Percentiles rank a stretch among this genome's conserved stretches.
Conservation (phyloP, 2,888 invertebrate species). For the Onchidella celtica region DNA sequence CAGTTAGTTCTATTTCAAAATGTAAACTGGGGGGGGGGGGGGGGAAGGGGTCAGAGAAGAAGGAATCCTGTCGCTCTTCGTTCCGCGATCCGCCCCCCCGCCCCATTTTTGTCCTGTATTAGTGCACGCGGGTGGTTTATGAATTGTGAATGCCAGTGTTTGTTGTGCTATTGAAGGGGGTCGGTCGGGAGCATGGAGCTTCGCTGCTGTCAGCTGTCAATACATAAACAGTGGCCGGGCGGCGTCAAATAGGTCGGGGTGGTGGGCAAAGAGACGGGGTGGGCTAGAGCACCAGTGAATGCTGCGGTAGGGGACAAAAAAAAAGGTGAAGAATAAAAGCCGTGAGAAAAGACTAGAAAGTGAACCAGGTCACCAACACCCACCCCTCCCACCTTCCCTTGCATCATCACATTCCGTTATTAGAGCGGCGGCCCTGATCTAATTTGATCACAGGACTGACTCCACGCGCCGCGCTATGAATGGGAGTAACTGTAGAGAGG, state of each 20-base stretch:
- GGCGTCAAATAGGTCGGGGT: neutral
- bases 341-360: neutral
- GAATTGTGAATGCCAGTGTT: too few species aligned
- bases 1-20: too few species aligned
- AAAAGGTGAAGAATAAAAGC: neutral
- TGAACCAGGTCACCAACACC: conserved; percentile 28
- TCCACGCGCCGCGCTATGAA: neutral
- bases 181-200: too few species aligned
- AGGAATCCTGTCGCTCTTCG: too few species aligned
- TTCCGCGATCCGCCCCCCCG: too few species aligned
- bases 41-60: too few species aligned
- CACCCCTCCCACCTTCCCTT: too few species aligned
- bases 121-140: too few species aligned
- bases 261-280: neutral
- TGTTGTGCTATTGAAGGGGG: too few species aligned
- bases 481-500: neutral
- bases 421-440: conserved; percentile 41
- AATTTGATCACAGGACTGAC: conserved; percentile 37
- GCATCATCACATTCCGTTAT: conserved; percentile 45
- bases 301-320: neutral
- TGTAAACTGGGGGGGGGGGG: too few species aligned
- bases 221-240: neutral
- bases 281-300: neutral
- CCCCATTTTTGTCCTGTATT: too few species aligned
- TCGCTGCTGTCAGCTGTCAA: neutral